phyloP scores from a whole-genome alignment of 2,888 invertebrate species.

The Mystacides longicornis region DNA sequence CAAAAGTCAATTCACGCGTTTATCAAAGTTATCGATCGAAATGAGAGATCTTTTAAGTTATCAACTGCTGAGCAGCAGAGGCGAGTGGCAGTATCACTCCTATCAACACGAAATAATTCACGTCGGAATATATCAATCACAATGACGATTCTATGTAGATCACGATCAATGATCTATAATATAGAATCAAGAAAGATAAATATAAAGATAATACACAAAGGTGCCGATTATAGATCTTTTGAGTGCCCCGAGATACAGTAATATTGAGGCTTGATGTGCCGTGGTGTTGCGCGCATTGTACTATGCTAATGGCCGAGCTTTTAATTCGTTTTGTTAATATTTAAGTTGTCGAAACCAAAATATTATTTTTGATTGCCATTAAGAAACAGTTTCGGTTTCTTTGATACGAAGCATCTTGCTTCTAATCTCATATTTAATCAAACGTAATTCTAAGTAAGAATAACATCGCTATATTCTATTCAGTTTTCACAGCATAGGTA shows the following conservation, averaged over 20 bases:
- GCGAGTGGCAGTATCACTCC: not conserved
- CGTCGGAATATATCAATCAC: not conserved
- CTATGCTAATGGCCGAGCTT: not conserved
- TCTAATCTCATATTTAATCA: too few relatives aligned
- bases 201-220: not conserved
- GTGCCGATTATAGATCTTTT: not conserved
- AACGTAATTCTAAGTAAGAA: too few relatives aligned
- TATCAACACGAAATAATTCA: not conserved
- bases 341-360: not conserved
- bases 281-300: not conserved
- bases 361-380: not conserved
- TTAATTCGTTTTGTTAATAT: not conserved
- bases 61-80: not conserved
- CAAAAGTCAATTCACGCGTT: not conserved
- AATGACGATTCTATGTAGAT: not conserved
- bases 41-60: not conserved
- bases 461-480: too few relatives aligned
- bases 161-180: constrained; percentile 1
- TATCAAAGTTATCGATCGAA: not conserved
- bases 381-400: not conserved
- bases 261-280: not conserved
- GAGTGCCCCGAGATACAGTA: too few relatives aligned
- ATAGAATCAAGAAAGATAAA: constrained; percentile 1
- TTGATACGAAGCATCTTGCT: too few relatives aligned
- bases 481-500: too few relatives aligned